phyloP scores from a whole-genome alignment of 2,113 vertebrate species.

The Plectropomus leopardus region DNA sequence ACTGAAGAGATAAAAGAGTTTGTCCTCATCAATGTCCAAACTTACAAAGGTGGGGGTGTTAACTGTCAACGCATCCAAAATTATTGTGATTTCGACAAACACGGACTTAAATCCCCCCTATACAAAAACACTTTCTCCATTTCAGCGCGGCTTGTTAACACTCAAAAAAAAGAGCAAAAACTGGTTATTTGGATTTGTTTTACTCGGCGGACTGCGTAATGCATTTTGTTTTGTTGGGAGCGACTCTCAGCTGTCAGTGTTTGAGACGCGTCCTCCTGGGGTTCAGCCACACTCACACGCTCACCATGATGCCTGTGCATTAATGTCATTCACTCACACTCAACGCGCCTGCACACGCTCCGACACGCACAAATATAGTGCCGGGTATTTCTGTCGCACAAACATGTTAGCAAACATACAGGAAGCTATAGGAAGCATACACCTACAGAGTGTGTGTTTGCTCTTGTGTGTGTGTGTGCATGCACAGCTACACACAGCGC shows the following conservation, averaged over 20 bases:
- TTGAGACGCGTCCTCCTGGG: conserved; percentile 59
- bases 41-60: not conserved
- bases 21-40: not conserved
- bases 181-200: conserved; percentile 33
- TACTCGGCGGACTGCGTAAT: conserved; percentile 24
- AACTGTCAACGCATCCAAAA: not conserved
- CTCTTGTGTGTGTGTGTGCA: not conserved
- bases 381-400: conserved; percentile 38
- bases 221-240: conserved; percentile 48
- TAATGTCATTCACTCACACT: conserved; percentile 66
- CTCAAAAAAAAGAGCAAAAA: conserved; percentile 17
- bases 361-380: conserved; percentile 38
- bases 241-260: conserved; percentile 54
- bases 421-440: conserved; percentile 15
- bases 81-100: not conserved
- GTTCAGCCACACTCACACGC: conserved; percentile 62
- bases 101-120: not conserved
- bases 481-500: not conserved
- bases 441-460: not conserved
- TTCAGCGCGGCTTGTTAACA: not conserved
- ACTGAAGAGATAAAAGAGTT: no score
- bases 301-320: conserved; percentile 76
- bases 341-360: conserved; percentile 13
- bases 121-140: not conserved
- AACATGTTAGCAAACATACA: conserved; percentile 39